These are phyloP conservation scores for Pipistrellus kuhlii DNA, from an alignment of 2,797 vertebrate genomes.

Conservation along the genomic window DNA sequence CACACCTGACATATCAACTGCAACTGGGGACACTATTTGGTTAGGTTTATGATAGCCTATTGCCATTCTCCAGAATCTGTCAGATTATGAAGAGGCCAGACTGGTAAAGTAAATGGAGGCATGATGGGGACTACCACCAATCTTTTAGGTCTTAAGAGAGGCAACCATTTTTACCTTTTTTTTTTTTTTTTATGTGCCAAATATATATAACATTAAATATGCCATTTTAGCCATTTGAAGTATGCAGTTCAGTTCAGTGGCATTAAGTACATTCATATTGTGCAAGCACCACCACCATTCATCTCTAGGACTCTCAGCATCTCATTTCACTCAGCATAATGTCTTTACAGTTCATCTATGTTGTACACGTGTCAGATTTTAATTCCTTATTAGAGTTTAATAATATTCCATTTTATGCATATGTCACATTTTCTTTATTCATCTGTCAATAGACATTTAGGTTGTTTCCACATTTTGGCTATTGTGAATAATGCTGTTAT, in stretches of 20 bases:
- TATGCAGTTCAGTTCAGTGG: background rate
- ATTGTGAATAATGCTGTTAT: background rate
- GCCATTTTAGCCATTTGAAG: background rate
- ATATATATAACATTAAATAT: background rate
- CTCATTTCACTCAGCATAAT: background rate
- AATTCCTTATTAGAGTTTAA: background rate
- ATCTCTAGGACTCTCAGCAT: background rate
- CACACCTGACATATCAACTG: background rate
- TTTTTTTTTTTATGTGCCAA: conserved; percentile 1
- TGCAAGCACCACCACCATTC: too few relatives aligned
- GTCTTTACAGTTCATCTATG: background rate
- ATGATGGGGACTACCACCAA: background rate
- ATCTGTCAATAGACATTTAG: background rate
- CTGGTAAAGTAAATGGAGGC: background rate
- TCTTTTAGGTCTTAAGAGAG: background rate
- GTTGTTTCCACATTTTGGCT: conserved; percentile 3
- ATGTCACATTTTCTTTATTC: background rate
- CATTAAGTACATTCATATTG: background rate
- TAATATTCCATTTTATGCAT: background rate
- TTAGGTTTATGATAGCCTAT: background rate
- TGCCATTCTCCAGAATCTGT: background rate
- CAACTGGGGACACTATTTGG: background rate
- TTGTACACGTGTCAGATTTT: background rate
- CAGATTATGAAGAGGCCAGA: background rate
- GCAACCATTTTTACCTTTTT: background rate